Conservation (phyloP, 30 jellyfish, hydroid and myxozoan species). For the Morbakka virulenta region DNA sequence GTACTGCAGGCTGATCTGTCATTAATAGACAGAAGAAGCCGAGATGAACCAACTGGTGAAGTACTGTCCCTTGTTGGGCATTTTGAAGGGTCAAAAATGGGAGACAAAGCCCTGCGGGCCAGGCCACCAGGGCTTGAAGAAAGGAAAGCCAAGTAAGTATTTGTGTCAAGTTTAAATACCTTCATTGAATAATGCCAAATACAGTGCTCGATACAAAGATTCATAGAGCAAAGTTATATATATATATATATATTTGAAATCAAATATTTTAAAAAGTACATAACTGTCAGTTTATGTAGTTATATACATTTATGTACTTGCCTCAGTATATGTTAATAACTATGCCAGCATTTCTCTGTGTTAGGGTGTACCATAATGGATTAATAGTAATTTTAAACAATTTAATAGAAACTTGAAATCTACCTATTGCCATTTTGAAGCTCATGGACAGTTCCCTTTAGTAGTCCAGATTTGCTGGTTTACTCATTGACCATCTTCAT, state of each 20-base stretch:
- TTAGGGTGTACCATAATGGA: not conserved
- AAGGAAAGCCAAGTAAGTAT: slow-evolving; percentile 81
- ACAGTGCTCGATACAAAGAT: no score
- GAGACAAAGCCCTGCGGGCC: slow-evolving; percentile 90
- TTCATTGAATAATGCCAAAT: no score
- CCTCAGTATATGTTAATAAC: no score
- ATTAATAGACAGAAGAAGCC: slow-evolving; percentile 88
- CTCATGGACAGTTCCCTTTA: no score
- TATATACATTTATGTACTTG: not conserved
- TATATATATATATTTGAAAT: no score
- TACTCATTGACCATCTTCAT: no score
- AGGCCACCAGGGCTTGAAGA: slow-evolving; percentile 83
- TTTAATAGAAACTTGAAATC: no score
- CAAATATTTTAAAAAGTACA: not conserved
- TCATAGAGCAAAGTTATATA: no score
- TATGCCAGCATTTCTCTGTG: no score
- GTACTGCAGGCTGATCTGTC: slow-evolving; percentile 98
- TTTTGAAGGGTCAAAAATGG: slow-evolving; percentile 86
- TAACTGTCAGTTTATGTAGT: not conserved
- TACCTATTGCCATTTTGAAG: no score
- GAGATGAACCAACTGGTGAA: slow-evolving; percentile 99
- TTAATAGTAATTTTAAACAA: not conserved
- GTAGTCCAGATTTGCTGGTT: no score
- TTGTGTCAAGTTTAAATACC: no score
- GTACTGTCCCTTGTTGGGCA: slow-evolving; percentile 94